Base-by-base conservation (phyloP, 2,113 vertebrate genomes). In the Uropsilus gracilis region DNA sequence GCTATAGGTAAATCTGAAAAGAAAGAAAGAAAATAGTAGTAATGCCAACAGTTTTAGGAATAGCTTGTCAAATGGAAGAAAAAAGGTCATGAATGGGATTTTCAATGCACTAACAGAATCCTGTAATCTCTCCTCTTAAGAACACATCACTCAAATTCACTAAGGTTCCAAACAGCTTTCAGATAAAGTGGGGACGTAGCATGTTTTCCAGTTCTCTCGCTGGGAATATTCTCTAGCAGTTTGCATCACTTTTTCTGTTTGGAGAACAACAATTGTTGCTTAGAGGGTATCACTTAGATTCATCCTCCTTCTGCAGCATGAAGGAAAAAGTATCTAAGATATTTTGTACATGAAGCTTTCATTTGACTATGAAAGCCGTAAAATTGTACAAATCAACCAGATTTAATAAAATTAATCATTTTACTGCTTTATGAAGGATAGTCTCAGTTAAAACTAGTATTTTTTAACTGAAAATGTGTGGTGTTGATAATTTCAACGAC, bases 41-140 rank as follows among this genome's bases (percentile, higher is more conserved):
- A 92, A 97, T 20, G 44, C 57, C 8, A 5, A 46, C 30, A 3
- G 81, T 97, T 96, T 42, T 37, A 81, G 73, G 6, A 39, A 85
- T 42, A 90, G 30, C 92, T 94, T 96, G 80, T 82, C 50, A 22
- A 20, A 16, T 69, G 64, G 30, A 50, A 68, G 48, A 80, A 42
- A 64, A 89, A 94, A 6, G 44, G n/a, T 46, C 46, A 3, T 92
- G 42, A 6, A 7, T 0, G 26, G 14, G 9, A 30, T 77, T 17
- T 46, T 84, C 44, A 88, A 39, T 83, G 75, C 57, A 66, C 16
- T 84, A 24, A 63, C 86, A 48, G 61, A 94, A 59, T 83, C 66
- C 71, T 11, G 10, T 95, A 88, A 96, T 97, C 87, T 94, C 55
- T 96, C 69, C 89, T 83, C 57, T 72, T 92, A 92, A 48, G 37